Conservation (phyloP, 2,113 vertebrate genomes). For the Vireo altiloquus region DNA sequence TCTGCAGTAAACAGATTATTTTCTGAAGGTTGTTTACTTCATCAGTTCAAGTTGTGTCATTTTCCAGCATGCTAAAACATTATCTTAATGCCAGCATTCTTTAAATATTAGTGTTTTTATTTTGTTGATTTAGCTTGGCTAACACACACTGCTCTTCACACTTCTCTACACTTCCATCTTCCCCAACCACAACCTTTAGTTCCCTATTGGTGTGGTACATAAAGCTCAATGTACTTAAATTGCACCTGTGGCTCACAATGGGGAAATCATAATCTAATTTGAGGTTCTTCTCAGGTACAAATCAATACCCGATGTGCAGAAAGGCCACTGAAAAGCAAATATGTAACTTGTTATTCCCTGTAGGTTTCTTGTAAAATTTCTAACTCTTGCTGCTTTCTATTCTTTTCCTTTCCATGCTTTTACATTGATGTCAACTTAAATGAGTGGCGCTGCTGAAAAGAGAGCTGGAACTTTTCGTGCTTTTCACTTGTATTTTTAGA, state of each 20-base stretch:
- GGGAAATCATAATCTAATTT: not conserved
- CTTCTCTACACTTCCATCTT: not conserved
- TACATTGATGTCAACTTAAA: not conserved
- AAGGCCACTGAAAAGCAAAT: not conserved
- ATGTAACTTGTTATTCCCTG: not conserved
- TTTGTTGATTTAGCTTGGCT: not conserved
- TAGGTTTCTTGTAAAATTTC: not conserved
- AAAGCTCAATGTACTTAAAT: not conserved
- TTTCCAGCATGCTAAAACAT: not conserved
- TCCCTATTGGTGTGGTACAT: not conserved
- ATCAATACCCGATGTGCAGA: not conserved
- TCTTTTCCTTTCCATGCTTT: not conserved
- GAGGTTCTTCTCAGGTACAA: not conserved
- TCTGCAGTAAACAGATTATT: not conserved
- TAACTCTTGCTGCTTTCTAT: not conserved
- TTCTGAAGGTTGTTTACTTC: not conserved
- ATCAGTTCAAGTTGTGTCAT: not conserved
- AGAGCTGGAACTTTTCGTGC: not conserved
- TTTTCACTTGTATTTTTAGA: not conserved
- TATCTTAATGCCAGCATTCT: not conserved
- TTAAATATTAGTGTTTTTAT: not conserved
- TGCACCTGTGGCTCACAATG: conserved; percentile 7
- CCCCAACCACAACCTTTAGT: not conserved
- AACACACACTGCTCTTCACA: not conserved
- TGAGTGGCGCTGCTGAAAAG: not conserved